Conservation (phyloP, 1,140 invertebrate species). For the Saxidomus purpurata region DNA sequence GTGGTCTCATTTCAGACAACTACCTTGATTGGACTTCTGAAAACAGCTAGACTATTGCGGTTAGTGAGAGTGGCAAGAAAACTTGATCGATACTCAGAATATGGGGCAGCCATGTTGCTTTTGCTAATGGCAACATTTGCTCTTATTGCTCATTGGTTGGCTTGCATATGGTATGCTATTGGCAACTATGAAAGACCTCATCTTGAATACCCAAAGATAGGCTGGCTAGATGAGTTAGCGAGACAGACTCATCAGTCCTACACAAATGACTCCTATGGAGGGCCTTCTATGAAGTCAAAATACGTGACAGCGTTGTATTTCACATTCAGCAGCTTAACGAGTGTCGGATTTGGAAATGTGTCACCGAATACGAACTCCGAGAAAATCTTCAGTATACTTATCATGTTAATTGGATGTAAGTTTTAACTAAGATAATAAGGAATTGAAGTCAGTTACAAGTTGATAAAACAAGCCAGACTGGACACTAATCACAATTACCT, state of each 20-base stretch:
- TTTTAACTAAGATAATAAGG: no score
- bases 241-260: conserved; percentile 84
- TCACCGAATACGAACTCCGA: conserved; percentile 98
- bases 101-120: conserved; percentile 98
- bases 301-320: conserved; percentile 99
- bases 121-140: conserved; percentile 99
- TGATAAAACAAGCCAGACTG: no score
- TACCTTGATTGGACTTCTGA: conserved; percentile 98
- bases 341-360: conserved; percentile 99
- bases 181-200: conserved; percentile 94
- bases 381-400: conserved; percentile 90
- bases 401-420: conserved; percentile 87
- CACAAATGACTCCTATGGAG: conserved; percentile 79
- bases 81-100: conserved; percentile 99
- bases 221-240: conserved; percentile 97
- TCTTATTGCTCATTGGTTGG: conserved; percentile 99
- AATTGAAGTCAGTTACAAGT: no score
- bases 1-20: conserved; percentile 93
- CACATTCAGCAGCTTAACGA: conserved; percentile 98
- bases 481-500: no score
- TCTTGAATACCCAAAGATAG: conserved; percentile 90
- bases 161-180: conserved; percentile 99
- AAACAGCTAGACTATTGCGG: conserved; percentile 97
- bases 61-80: conserved; percentile 98
- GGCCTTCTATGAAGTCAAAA: conserved; percentile 86